Evolutionary conservation across 2,797 vertebrate species (phyloP), one percentile per base, ranked within the genome.

Genomic region (Phoeniculus purpureus): DNA sequence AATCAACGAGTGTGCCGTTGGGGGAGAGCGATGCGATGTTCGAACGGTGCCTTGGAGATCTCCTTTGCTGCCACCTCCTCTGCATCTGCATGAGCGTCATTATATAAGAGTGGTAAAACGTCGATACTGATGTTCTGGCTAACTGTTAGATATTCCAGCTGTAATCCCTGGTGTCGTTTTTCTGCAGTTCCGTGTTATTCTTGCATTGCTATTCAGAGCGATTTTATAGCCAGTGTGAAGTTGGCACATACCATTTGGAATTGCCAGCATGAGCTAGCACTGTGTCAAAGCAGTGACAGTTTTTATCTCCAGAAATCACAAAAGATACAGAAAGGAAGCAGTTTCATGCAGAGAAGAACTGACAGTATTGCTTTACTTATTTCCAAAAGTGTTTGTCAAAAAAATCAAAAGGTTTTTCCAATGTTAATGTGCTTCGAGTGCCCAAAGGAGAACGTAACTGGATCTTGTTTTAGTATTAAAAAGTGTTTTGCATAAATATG

Each of bases 361-460:
- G n/a, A 16, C 55, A 15, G 6, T 50, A 16, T 40, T 68, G 3
- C 27, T 51, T 65, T 65, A 29, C 13, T 50, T 55, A 2, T 40
- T 2, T 68, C 26, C 6, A 11, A 6, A 82, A 62, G 7, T 18
- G 26, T 66, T 89, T 70, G 22, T 64, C 3, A 27, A 62, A 82
- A 47, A 48, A 17, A 1, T 26, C 1, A 9, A 4, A 60, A 31
- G 4, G 6, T 7, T 29, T 15, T 52, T 34, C 3, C 2, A 13
- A 0, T 10, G 51, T 15, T 32, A 17, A 54, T 58, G 61, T 0
- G 1, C 9, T 67, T 92, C 1, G 0, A 0, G 0, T 82, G 19
- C 15, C 20, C 58, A 7, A 80, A 43, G 37, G 55, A 68, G 21
- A 50, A 62, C 50, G 32, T 29, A 50, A 29, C 43, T 79, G 47